Conservation (phyloP, 1,140 invertebrate genomes). For the Magallana angulata region DNA sequence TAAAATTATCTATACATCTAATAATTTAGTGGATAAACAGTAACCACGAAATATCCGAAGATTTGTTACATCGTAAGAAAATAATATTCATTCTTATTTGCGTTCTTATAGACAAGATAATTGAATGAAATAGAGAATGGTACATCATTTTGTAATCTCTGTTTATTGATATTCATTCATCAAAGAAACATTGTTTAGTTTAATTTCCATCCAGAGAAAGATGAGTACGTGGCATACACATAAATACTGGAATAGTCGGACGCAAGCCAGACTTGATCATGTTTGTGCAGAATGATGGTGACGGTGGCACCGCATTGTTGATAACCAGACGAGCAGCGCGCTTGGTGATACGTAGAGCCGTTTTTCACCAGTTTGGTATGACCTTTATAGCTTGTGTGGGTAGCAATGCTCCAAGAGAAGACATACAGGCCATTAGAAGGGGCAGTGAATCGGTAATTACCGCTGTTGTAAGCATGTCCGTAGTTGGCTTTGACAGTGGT, state of each 20-base stretch:
- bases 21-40: too few relatives aligned
- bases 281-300: background rate
- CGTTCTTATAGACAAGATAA: too few relatives aligned
- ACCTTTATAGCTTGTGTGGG: background rate
- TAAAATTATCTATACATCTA: too few relatives aligned
- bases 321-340: background rate
- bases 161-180: too few relatives aligned
- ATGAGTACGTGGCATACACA: background rate
- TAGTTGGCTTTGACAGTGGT: background rate
- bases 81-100: too few relatives aligned
- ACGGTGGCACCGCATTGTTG: background rate
- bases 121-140: too few relatives aligned
- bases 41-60: too few relatives aligned
- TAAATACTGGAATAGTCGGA: background rate
- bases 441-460: conserved; percentile 1
- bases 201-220: conserved; percentile 1
- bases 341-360: background rate
- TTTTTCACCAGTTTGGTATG: background rate
- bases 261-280: background rate
- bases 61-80: too few relatives aligned
- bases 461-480: background rate
- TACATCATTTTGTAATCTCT: too few relatives aligned
- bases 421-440: background rate
- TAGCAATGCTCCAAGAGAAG: background rate
- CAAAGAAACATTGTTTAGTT: background rate